These are phyloP conservation scores for Lophotis ruficrista DNA, from an alignment of 2,113 vertebrate species.

Conservation along the genomic window DNA sequence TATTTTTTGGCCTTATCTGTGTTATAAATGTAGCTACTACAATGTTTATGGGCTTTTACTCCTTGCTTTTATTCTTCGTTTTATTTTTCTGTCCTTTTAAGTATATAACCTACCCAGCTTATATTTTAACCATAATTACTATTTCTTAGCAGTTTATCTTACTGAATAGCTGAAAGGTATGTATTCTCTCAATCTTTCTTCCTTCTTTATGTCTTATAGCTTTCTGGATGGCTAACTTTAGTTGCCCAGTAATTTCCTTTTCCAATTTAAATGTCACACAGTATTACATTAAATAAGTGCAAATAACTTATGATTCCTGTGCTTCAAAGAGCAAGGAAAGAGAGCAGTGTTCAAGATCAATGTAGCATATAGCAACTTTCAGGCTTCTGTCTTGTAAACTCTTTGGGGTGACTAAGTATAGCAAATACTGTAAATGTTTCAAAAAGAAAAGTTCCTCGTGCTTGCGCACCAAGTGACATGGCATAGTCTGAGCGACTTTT, in stretches of 20 bases:
- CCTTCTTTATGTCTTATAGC: neutral
- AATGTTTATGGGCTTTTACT: neutral
- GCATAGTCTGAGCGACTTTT: neutral
- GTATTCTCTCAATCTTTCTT: neutral
- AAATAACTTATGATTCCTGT: neutral
- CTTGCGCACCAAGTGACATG: neutral
- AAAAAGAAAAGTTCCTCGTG: neutral
- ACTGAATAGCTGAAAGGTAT: neutral
- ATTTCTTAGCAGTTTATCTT: conserved; percentile 2
- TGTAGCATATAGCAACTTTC: neutral
- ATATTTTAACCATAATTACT: neutral
- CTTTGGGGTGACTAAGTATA: neutral
- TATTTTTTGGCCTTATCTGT: neutral
- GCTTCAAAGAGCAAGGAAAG: neutral
- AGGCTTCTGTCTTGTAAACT: neutral
- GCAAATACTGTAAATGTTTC: neutral
- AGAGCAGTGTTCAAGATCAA: neutral
- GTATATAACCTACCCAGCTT: neutral
- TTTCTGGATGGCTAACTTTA: neutral
- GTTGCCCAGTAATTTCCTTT: neutral
- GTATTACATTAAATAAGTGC: neutral
- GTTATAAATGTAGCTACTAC: neutral
- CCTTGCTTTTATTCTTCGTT: neutral
- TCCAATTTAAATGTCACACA: neutral
- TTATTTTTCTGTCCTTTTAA: neutral